Evolutionary conservation across 2,888 invertebrate genomes (phyloP).

Genomic region (Ormyrus pomaceus): DNA sequence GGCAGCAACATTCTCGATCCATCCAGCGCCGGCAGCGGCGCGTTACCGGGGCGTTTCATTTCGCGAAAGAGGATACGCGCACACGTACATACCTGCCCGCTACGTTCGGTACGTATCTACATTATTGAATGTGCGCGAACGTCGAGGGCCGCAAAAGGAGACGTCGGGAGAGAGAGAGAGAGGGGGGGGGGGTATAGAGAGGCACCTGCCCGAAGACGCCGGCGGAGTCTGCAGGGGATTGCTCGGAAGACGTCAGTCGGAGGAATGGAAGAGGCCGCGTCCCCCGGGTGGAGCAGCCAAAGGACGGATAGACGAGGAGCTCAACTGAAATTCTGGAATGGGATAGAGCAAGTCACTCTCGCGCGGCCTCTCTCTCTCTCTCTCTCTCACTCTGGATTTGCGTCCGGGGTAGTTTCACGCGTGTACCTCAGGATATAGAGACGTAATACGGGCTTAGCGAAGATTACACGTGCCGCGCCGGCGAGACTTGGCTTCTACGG

Average conservation of each 20-base stretch:
- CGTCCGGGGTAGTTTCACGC: slow-evolving; percentile 41
- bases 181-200: slow-evolving; percentile 48
- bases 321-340: slow-evolving; percentile 52
- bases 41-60: slow-evolving; percentile 48
- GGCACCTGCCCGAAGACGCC: background rate
- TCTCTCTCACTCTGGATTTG: slow-evolving; percentile 7
- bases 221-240: slow-evolving; percentile 54
- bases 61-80: slow-evolving; percentile 43
- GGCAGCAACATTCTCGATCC: slow-evolving; percentile 10
- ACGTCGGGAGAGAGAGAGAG: slow-evolving; percentile 39
- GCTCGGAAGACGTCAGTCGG: slow-evolving; percentile 16
- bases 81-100: background rate
- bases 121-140: slow-evolving; percentile 72
- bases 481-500: background rate
- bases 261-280: slow-evolving; percentile 8
- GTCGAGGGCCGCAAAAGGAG: slow-evolving; percentile 14
- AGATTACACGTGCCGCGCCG: slow-evolving; percentile 47
- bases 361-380: background rate
- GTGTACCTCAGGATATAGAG: slow-evolving; percentile 29
- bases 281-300: slow-evolving; percentile 13
- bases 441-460: slow-evolving; percentile 54
- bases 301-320: slow-evolving; percentile 26
- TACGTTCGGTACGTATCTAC: slow-evolving; percentile 67
- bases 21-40: slow-evolving; percentile 6
- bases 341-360: slow-evolving; percentile 34